phyloP scores from a whole-genome alignment of 2,797 vertebrate species.

The Coluber constrictor region DNA sequence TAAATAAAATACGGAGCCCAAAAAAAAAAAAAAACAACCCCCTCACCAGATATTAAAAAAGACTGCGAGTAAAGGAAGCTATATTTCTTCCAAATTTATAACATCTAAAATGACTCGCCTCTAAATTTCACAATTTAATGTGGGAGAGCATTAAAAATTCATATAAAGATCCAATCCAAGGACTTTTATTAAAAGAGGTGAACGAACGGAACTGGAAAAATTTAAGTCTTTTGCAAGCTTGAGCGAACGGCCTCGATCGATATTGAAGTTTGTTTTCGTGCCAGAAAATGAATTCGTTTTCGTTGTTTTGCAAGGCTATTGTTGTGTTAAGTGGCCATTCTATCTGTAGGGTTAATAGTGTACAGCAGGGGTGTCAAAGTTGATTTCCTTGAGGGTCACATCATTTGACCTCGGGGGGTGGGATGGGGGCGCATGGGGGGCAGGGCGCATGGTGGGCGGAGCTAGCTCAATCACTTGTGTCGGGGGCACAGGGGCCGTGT shows the following conservation, averaged over 20 bases:
- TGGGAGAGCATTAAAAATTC: background rate
- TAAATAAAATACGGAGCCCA: background rate
- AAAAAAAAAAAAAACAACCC: background rate
- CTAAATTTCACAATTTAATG: background rate
- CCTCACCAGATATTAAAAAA: background rate
- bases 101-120: background rate
- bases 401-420: too few species aligned
- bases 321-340: too few species aligned
- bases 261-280: background rate
- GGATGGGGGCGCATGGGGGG: too few species aligned
- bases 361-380: too few species aligned
- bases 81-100: background rate
- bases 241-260: background rate
- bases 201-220: background rate
- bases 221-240: background rate
- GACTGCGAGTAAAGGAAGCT: background rate
- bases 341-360: too few species aligned
- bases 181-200: background rate
- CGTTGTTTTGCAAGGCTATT: too few species aligned
- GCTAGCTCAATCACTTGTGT: too few species aligned
- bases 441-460: too few species aligned
- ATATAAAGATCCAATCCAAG: background rate
- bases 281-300: background rate
- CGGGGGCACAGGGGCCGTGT: too few species aligned
- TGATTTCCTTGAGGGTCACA: too few species aligned